phyloP scores from a whole-genome alignment of 2,113 vertebrate genomes.

The Nothocercus julius region DNA sequence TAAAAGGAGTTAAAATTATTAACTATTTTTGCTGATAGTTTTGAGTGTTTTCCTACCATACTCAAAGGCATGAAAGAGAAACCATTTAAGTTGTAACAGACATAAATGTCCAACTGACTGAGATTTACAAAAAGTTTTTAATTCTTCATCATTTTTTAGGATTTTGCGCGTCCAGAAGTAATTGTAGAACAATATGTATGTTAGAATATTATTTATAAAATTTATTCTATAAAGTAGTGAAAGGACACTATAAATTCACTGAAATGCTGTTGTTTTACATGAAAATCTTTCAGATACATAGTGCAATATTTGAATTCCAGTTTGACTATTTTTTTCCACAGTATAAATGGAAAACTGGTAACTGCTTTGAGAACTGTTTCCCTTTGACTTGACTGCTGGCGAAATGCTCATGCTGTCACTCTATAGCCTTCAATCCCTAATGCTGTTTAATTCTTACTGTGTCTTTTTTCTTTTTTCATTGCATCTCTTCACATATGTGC shows the following conservation, averaged over 20 bases:
- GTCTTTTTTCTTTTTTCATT: neutral
- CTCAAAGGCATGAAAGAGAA: neutral
- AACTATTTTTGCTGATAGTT: neutral
- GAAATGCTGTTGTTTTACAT: neutral
- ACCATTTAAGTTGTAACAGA: neutral
- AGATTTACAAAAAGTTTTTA: neutral
- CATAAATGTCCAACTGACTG: neutral
- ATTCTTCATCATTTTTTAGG: neutral
- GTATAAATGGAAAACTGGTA: neutral
- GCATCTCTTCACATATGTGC: neutral
- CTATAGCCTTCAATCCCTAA: neutral
- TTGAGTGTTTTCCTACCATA: neutral
- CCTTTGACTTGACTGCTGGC: neutral
- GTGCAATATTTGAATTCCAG: neutral
- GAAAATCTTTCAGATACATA: neutral
- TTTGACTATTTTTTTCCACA: neutral
- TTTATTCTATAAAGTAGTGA: neutral
- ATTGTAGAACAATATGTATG: neutral
- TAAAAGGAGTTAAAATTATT: conserved; percentile 32
- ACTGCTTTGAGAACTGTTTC: neutral
- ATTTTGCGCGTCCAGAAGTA: neutral
- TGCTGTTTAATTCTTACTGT: neutral
- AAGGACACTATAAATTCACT: neutral
- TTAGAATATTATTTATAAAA: neutral
- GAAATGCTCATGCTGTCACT: neutral